Base-by-base conservation (phyloP, 2,797 vertebrate species). In the Microtus obscurus region DNA sequence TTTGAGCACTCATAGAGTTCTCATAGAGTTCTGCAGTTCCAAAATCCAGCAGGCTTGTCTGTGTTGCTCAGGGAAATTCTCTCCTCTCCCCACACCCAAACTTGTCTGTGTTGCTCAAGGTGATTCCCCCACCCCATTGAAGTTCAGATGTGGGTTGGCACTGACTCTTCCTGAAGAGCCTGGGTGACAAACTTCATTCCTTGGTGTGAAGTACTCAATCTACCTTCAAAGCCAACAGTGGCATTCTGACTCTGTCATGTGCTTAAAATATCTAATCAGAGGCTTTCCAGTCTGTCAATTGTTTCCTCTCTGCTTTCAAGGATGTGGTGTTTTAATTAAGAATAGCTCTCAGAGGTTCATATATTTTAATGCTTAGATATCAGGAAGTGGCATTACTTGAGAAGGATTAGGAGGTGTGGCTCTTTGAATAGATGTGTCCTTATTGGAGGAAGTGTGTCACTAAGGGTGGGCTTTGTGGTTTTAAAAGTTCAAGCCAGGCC, bases 251-350 rank as follows among this genome's bases (percentile, higher is more conserved):
- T 78, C 56, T 27, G 92, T 37, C 53, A 16, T 37, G 45, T 56
- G 59, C 25, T 94, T 89, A 56, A 76, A 91, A 23, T 43, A 43
- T 95, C 43, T 69, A 87, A 2, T 71, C 74, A 89, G 69, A 90
- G n/a, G 53, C 31, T 83, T 29, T 78, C 69, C 79, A 91, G 63
- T 2, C 63, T 79, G 23, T 77, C 13, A 83, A 65, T 19, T 76
- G 59, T 8, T 69, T 92, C 19, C 10, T 78, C 3, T 94, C 79
- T 81, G 23, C 51, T 94, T 63, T 89, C 88, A 12, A 73, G 34
- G 45, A 21, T 10, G 12, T n/a, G 19, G 6, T 67, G 3, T 17
- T 31, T 83, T 34, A 19, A 48, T n/a, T 23, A 48, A 63, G 80
- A 63, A 48, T 9, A 48, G 6, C 17, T 43, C 6, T 37, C 5